Percentiles rank a stretch among this genome's conserved stretches.
Evolutionary conservation across 2,113 vertebrate species (phyloP).

Genomic region (Acanthisitta chloris): DNA sequence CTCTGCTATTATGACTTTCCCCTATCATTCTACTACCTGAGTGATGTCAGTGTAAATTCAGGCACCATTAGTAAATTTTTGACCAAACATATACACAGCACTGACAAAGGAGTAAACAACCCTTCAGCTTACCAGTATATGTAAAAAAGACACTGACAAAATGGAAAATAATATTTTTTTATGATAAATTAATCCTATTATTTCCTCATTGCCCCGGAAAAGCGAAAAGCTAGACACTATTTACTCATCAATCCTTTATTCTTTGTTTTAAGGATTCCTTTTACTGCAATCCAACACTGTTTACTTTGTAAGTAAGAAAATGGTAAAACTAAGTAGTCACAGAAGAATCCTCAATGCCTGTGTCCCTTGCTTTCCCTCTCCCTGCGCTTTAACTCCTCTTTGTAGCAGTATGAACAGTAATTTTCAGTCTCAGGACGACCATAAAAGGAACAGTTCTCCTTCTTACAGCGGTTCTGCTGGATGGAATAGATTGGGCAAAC

Average conservation of each 20-base stretch:
- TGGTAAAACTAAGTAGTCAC: conserved; percentile 58
- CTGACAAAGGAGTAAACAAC: conserved; percentile 77
- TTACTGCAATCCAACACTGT: conserved; percentile 40
- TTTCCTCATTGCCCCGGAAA: conserved; percentile 30
- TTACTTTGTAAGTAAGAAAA: conserved; percentile 71
- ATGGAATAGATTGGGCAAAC: conserved; percentile 85
- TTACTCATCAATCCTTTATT: conserved; percentile 53
- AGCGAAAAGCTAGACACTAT: conserved; percentile 59
- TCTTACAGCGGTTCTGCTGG: conserved; percentile 93
- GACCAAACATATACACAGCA: conserved; percentile 78
- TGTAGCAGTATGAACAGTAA: conserved; percentile 98
- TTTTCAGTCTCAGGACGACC: conserved; percentile 94
- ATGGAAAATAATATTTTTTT: conserved; percentile 68
- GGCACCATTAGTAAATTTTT: conserved; percentile 82
- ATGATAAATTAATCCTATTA: conserved; percentile 62
- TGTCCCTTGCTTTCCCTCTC: conserved; percentile 83
- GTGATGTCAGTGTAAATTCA: conserved; percentile 84
- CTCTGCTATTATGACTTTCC: conserved; percentile 67
- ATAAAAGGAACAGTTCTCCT: conserved; percentile 97
- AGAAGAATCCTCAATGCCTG: conserved; percentile 75
- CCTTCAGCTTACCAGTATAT: conserved; percentile 70
- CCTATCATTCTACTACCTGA: conserved; percentile 82
- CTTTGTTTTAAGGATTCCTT: conserved; percentile 25
- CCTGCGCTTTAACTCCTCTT: conserved; percentile 92
- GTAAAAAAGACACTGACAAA: conserved; percentile 76